Percentiles rank a stretch among this genome's conserved stretches.
Conservation (phyloP, 2,113 vertebrate genomes). For the Engystomops pustulosus region DNA sequence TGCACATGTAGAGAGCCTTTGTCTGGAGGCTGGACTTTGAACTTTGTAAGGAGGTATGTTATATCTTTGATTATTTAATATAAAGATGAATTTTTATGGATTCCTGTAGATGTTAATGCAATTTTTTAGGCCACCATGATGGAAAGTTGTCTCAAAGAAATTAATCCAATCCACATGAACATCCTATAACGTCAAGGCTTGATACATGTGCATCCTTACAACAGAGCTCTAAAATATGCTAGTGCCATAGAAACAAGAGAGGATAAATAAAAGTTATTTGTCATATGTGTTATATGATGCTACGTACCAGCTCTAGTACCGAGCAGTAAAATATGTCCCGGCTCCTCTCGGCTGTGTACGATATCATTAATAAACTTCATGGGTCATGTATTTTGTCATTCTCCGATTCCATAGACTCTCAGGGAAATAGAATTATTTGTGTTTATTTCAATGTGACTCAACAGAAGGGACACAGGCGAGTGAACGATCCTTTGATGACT, state of each 20-base stretch:
- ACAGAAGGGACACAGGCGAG: conserved; percentile 33
- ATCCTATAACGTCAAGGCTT: too few species aligned
- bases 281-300: neutral
- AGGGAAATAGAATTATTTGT: conserved; percentile 35
- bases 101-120: too few species aligned
- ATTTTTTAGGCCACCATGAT: too few species aligned
- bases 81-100: too few species aligned
- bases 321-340: neutral
- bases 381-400: conserved; percentile 26
- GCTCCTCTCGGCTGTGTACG: neutral
- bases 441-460: conserved; percentile 43
- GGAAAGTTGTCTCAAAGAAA: too few species aligned
- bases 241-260: neutral
- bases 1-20: too few species aligned
- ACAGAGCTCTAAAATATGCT: too few species aligned
- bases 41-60: too few species aligned
- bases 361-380: conserved; percentile 20
- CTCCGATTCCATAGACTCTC: conserved; percentile 1
- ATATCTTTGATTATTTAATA: too few species aligned
- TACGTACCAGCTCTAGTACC: neutral
- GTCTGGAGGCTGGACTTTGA: too few species aligned
- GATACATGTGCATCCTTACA: too few species aligned
- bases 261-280: neutral
- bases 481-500: conserved; percentile 36
- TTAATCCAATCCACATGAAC: too few species aligned